Base-by-base conservation (phyloP, 2,888 invertebrate genomes). In the Iphiclides podalirius region DNA sequence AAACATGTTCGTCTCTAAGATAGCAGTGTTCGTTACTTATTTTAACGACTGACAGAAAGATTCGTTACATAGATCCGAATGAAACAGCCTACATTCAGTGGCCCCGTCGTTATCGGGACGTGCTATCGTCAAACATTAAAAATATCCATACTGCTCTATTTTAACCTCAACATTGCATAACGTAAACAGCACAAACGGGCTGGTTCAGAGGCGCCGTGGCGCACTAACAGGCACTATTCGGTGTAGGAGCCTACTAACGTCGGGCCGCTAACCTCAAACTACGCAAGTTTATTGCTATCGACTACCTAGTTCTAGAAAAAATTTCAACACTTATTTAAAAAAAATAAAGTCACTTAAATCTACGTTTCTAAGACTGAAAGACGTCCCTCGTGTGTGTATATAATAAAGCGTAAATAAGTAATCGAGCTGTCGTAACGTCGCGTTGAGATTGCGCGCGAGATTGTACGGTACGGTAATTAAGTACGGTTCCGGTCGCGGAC, bases 251-350 rank as follows among this genome's bases (percentile, higher is more conserved):
- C 72, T 67, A 28, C 8, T 6, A 64, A 64, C 63, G 49, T 60
- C 67, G 70, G 72, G 63, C 68, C 62, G 63, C 66, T 65, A 59
- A 67, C 64, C 49, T 59, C 63, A 57, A 37, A 49, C 64, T 63
- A 66, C 52, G 53, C 42, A 60, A 67, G 63, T 62, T 76, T 75
- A 75, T 79, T 72, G 78, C 81, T 79, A 82, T 75, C 67, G 61
- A 64, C 79, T 78, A 78, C 70, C 78, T 81, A 79, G 56, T 52
- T 66, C 72, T 79, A 76, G 20, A 20, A 69, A 71, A 41, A 69
- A 52, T 66, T 77, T 79, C 66, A 82, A 84, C 83, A 80, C 75
- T 82, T 82, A 83, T 74, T 20, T 20, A 4, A 20, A 20, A 20
- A 20, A 20, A 20, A 20, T 4, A 6, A 20, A 3, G 4, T 20